Percentiles rank a stretch among this genome's conserved stretches.
Evolutionary conservation across 2,797 vertebrate genomes (phyloP).

Genomic region (Pseudochirops corinnae): DNA sequence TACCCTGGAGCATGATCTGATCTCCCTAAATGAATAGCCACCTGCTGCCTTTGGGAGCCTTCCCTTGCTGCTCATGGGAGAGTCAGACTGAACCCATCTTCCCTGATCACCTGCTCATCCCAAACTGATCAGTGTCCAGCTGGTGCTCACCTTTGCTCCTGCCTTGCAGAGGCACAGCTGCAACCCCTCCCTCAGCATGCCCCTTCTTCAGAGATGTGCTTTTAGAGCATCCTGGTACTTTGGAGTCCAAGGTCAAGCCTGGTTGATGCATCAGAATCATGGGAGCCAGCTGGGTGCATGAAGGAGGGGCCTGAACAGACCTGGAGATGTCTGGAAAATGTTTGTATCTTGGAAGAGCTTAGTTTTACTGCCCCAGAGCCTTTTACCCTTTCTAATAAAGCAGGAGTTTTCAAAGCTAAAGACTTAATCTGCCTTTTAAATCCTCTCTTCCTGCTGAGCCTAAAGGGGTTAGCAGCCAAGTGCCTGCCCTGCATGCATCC

Average conservation of each 20-base stretch:
- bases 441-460: constrained; percentile 78
- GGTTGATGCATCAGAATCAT: constrained; percentile 65
- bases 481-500: constrained; percentile 55
- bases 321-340: constrained; percentile 64
- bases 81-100: too few species aligned
- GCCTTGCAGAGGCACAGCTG: too few species aligned
- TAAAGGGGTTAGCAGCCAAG: constrained; percentile 77
- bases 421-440: constrained; percentile 82
- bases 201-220: too few species aligned
- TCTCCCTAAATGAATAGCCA: background rate
- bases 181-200: too few species aligned
- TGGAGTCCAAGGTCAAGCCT: constrained; percentile 38
- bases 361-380: constrained; percentile 74
- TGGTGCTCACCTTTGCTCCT: background rate
- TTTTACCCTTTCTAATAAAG: constrained; percentile 80
- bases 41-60: too few species aligned
- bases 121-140: background rate
- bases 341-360: constrained; percentile 78
- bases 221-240: constrained; percentile 54
- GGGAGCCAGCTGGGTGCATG: constrained; percentile 66
- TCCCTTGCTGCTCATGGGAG: too few species aligned
- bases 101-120: too few species aligned
- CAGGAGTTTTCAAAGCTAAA: constrained; percentile 80
- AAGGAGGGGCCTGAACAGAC: constrained; percentile 50
- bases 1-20: background rate